Conservation (phyloP, 2,113 vertebrate genomes). For the Cichladusa arquata region DNA sequence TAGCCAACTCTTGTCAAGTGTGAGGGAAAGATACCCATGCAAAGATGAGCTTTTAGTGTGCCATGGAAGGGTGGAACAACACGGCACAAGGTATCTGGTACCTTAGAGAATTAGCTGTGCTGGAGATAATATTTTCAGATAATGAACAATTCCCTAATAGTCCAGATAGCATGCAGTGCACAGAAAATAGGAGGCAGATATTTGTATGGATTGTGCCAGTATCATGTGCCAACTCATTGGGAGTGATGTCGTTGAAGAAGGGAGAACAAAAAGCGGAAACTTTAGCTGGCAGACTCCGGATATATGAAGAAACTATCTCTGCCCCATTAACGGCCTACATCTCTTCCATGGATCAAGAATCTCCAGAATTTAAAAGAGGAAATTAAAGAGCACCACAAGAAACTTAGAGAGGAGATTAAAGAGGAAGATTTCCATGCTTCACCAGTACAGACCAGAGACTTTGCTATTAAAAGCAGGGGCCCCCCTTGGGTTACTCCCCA, state of each 20-base stretch:
- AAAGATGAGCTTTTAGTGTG: neutral
- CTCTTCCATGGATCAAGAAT: neutral
- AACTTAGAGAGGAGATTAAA: neutral
- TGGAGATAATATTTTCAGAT: neutral
- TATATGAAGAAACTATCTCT: neutral
- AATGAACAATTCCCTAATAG: neutral
- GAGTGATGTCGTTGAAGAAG: neutral
- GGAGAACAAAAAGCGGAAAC: neutral
- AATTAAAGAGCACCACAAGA: neutral
- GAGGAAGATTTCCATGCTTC: neutral
- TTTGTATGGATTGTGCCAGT: fast-evolving
- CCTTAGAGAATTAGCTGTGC: neutral
- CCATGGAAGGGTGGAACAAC: fast-evolving
- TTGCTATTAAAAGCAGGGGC: neutral
- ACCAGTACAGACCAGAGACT: neutral
- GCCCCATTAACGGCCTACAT: fast-evolving
- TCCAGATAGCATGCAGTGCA: neutral
- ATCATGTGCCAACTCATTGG: fast-evolving
- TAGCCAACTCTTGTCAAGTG: neutral
- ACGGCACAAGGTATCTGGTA: neutral
- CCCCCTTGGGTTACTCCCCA: fast-evolving
- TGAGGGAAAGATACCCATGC: neutral
- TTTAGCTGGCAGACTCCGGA: fast-evolving
- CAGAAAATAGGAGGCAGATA: neutral
- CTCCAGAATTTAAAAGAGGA: neutral